Percentiles rank a stretch among this genome's conserved stretches.
Conservation (phyloP, 2,888 invertebrate species). For the Drosophila emarginata region DNA sequence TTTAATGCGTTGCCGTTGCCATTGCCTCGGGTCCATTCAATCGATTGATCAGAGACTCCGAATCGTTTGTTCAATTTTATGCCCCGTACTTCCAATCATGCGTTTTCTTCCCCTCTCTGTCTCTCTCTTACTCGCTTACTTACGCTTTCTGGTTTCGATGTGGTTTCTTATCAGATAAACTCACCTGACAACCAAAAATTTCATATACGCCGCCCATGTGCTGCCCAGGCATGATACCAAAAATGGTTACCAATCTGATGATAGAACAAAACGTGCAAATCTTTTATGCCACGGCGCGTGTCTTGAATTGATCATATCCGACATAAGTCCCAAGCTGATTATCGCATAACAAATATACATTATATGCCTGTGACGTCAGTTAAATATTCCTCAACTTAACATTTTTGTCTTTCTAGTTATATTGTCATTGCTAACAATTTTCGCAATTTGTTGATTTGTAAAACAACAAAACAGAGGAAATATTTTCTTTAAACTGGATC, state of each 20-base stretch:
- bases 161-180: constrained; percentile 49
- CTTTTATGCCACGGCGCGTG: constrained; percentile 59
- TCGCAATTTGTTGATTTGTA: constrained; percentile 42
- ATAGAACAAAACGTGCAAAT: constrained; percentile 50
- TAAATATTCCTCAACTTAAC: not conserved
- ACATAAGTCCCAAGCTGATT: constrained; percentile 31
- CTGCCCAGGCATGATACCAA: constrained; percentile 25
- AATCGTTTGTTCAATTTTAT: constrained; percentile 38
- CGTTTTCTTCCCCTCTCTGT: constrained; percentile 33
- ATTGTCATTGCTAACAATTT: constrained; percentile 27
- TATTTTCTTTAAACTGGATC: constrained; percentile 24
- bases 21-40: constrained; percentile 50
- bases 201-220: too few species aligned
- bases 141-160: constrained; percentile 11
- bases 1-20: constrained; percentile 58
- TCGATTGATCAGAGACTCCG: constrained; percentile 51
- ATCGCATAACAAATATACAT: constrained; percentile 46
- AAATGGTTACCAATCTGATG: constrained; percentile 39
- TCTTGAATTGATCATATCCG: constrained; percentile 58
- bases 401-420: not conserved
- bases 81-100: constrained; percentile 30
- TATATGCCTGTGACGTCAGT: constrained; percentile 57
- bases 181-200: constrained; percentile 21
- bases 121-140: constrained; percentile 48
- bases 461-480: constrained; percentile 35